These are phyloP conservation scores for Penelope pileata DNA, from an alignment of 2,113 vertebrate species.

Conservation along the genomic window DNA sequence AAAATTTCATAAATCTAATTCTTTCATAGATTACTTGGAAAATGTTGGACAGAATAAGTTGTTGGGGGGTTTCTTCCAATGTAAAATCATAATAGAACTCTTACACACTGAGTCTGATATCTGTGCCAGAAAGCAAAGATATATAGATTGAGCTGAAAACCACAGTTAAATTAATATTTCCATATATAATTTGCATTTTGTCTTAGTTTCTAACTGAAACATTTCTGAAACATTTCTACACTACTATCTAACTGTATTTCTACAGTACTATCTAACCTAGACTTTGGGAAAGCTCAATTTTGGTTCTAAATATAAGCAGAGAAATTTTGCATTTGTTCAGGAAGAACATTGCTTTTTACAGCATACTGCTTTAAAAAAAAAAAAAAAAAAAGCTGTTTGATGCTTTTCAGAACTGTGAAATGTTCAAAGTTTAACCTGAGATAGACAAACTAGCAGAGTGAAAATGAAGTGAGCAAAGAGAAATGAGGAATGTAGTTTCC, in stretches of 20 bases:
- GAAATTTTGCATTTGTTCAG: not conserved
- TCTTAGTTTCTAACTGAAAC: too few relatives aligned
- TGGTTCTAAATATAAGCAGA: not conserved
- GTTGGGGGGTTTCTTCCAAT: not conserved
- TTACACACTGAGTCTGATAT: not conserved
- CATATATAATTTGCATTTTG: not conserved
- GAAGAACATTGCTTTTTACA: not conserved
- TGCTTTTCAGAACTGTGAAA: not conserved
- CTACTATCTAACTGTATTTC: too few relatives aligned
- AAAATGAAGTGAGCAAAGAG: conserved; percentile 28
- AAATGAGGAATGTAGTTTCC: not conserved
- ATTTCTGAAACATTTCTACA: too few relatives aligned
- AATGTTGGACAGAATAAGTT: not conserved
- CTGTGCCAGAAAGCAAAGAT: not conserved
- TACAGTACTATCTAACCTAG: not conserved
- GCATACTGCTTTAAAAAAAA: not conserved
- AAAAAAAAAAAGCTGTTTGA: not conserved
- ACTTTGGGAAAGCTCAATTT: not conserved
- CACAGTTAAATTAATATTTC: not conserved
- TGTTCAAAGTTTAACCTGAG: not conserved
- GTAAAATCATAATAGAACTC: not conserved
- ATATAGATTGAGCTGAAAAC: not conserved
- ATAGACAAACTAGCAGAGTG: not conserved
- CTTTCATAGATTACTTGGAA: conserved; percentile 17
- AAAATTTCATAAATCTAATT: too few relatives aligned